Conservation (phyloP, 2,797 vertebrate genomes). For the Gallinago stenura region DNA sequence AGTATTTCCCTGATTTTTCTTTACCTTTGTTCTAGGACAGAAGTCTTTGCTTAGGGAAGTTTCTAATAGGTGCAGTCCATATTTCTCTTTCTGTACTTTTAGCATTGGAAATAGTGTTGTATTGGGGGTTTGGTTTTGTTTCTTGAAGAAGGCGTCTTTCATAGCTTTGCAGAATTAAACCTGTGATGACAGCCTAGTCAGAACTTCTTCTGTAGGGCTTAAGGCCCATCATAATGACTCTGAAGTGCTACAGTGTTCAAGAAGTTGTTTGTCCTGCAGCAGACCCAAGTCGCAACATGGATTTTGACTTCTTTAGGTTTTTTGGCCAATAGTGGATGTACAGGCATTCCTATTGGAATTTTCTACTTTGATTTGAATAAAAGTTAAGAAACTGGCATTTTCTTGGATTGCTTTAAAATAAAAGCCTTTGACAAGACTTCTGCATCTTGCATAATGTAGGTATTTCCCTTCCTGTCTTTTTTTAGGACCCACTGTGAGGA, state of each 20-base stretch:
- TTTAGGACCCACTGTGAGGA: background rate
- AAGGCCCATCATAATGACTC: background rate
- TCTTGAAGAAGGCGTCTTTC: background rate
- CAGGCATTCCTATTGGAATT: background rate
- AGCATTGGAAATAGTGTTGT: background rate
- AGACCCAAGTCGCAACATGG: rapidly evolving
- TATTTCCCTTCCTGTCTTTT: background rate
- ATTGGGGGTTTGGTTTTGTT: background rate
- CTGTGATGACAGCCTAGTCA: background rate
- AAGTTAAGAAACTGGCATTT: background rate
- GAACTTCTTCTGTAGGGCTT: background rate
- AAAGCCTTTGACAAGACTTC: background rate
- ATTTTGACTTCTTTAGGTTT: background rate
- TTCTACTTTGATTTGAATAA: background rate
- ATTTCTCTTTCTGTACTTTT: background rate
- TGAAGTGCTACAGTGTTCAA: background rate
- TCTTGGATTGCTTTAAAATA: background rate
- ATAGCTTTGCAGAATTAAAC: background rate
- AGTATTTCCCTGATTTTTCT: background rate
- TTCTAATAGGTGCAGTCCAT: background rate
- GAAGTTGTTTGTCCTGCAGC: rapidly evolving
- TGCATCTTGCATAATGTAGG: background rate
- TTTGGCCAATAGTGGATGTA: background rate
- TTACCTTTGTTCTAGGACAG: background rate
- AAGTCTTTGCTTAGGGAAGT: background rate